Evolutionary conservation across 2,113 vertebrate genomes (phyloP).

Genomic region (Perca fluviatilis): DNA sequence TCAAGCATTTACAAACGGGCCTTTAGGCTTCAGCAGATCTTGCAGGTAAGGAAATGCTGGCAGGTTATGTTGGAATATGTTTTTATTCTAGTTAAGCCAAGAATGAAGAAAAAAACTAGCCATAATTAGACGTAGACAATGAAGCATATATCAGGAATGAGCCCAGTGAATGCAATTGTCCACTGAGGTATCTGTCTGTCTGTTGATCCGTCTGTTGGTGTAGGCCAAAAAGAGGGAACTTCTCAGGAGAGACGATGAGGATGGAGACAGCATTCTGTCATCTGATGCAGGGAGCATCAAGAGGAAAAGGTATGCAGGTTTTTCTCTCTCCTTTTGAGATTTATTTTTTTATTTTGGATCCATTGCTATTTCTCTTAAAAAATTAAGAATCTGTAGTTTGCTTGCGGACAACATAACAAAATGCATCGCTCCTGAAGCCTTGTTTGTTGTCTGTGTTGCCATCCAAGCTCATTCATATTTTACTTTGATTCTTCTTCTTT

Average conservation of each 20-base stretch:
- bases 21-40: slow-evolving; percentile 94
- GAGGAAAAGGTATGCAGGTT: slow-evolving; percentile 89
- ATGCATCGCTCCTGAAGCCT: background rate
- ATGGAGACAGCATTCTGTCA: slow-evolving; percentile 96
- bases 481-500: background rate
- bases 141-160: background rate
- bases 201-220: slow-evolving; percentile 50
- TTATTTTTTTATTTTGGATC: background rate
- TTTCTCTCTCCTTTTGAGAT: background rate
- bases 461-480: background rate
- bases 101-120: background rate
- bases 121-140: background rate
- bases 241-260: slow-evolving; percentile 93
- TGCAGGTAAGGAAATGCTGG: slow-evolving; percentile 88
- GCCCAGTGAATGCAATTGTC: background rate
- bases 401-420: background rate
- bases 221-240: slow-evolving; percentile 95
- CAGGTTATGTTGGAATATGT: background rate
- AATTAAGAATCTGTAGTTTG: background rate
- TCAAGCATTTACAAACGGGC: slow-evolving; percentile 98
- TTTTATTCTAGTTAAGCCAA: background rate
- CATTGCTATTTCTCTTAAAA: background rate
- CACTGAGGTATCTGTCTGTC: background rate
- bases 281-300: slow-evolving; percentile 94
- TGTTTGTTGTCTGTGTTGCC: background rate